phyloP scores from a whole-genome alignment of 2,113 vertebrate genomes.

The Zootoca vivipara region DNA sequence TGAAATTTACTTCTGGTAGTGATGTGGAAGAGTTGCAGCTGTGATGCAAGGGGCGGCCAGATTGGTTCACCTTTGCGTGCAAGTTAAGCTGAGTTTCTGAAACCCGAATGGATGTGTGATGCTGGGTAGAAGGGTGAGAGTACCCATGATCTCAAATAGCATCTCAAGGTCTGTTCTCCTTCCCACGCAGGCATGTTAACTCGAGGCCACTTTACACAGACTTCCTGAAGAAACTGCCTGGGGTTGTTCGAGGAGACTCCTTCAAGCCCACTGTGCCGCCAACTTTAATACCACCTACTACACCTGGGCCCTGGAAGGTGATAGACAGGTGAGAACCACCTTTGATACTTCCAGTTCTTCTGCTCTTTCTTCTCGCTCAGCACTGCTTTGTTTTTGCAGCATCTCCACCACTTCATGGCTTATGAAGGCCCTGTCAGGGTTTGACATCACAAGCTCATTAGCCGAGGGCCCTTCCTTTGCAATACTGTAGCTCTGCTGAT shows the following conservation, averaged over 20 bases:
- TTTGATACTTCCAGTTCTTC: neutral
- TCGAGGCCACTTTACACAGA: constrained; percentile 83
- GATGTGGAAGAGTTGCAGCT: neutral
- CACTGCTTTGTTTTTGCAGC: neutral
- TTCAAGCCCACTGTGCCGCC: constrained; percentile 39
- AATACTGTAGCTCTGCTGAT: neutral
- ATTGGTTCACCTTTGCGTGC: neutral
- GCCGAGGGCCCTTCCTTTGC: neutral
- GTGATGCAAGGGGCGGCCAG: neutral
- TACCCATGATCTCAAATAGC: neutral
- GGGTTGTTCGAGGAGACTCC: constrained; percentile 71
- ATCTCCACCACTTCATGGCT: neutral
- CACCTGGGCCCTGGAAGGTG: constrained; percentile 54
- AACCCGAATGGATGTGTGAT: neutral
- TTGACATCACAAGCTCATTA: neutral
- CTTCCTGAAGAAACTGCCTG: constrained; percentile 81
- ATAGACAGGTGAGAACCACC: constrained; percentile 79
- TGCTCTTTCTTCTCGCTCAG: no score
- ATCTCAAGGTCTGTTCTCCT: neutral
- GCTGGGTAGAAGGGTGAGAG: accelerated
- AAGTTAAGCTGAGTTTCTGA: neutral
- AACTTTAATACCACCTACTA: neutral
- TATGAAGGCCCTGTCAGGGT: neutral
- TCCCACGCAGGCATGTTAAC: constrained; percentile 76
- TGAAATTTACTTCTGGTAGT: neutral